Evolutionary conservation across 2,888 invertebrate species (phyloP).

Genomic region (Andrena fulva): DNA sequence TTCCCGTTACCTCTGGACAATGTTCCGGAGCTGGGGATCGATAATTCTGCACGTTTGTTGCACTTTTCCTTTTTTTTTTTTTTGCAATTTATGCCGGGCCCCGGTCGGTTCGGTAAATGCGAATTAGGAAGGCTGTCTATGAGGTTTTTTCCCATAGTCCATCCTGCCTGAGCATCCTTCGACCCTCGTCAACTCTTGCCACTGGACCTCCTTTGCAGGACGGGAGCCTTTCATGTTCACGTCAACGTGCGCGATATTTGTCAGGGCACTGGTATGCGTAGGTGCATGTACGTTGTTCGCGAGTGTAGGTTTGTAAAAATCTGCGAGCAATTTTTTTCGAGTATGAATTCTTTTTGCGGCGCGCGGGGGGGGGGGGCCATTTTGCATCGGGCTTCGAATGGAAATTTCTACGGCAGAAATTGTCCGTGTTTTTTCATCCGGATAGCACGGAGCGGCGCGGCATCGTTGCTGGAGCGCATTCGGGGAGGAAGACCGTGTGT

Average conservation of each 20-base stretch:
- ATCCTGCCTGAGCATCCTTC: not conserved
- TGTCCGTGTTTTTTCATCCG: no score
- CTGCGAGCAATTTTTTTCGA: no score
- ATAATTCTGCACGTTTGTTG: constrained; percentile 7
- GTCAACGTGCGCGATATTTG: not conserved
- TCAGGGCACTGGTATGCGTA: no score
- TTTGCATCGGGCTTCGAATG: no score
- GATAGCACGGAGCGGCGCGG: no score
- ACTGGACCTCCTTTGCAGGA: not conserved
- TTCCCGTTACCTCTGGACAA: not conserved
- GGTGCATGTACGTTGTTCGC: no score
- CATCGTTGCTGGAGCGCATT: not conserved
- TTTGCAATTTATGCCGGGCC: not conserved
- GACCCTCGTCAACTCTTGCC: constrained; percentile 32
- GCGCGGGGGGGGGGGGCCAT: no score
- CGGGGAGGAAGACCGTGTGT: not conserved
- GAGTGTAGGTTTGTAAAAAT: no score
- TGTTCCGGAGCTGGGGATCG: constrained; percentile 20
- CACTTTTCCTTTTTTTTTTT: not conserved
- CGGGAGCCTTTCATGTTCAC: constrained; percentile 3
- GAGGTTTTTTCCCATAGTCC: not conserved
- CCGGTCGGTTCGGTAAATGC: not conserved
- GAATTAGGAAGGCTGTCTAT: not conserved
- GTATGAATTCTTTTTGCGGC: no score
- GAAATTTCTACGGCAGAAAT: no score